A percentile compares a stretch with the other conserved stretches of the same genome.
phyloP scores from a whole-genome alignment of 1,140 invertebrate genomes.

The Cotesia chilonis region DNA sequence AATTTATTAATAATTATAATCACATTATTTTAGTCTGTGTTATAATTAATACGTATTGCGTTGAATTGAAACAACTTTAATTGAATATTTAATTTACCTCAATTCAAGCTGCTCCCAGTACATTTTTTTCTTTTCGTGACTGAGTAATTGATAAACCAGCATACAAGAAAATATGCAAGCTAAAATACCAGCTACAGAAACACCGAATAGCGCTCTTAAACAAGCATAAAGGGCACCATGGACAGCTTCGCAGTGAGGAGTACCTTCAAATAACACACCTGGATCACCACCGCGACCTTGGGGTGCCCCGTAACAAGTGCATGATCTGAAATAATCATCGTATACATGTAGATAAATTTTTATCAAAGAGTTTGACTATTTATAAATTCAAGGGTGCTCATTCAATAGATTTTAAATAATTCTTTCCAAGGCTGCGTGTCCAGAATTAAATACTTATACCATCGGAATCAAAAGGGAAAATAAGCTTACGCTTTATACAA shows the following conservation, averaged over 20 bases:
- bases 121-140: slow-evolving; percentile 92
- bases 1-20: neutral
- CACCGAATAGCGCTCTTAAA: slow-evolving; percentile 84
- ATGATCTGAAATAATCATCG: slow-evolving; percentile 51
- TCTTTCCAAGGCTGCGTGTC: neutral
- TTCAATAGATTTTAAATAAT: no score
- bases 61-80: neutral
- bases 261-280: slow-evolving; percentile 78
- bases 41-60: neutral
- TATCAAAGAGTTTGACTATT: slow-evolving; percentile 6
- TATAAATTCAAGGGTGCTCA: neutral
- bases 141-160: slow-evolving; percentile 87
- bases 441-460: neutral
- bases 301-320: slow-evolving; percentile 60
- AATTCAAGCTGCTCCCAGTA: slow-evolving; percentile 92
- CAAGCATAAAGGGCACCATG: slow-evolving; percentile 88
- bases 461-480: slow-evolving; percentile 29
- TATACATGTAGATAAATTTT: neutral
- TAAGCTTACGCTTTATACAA: slow-evolving; percentile 2
- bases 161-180: slow-evolving; percentile 92
- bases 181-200: slow-evolving; percentile 87
- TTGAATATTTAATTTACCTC: slow-evolving; percentile 51
- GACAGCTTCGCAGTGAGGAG: slow-evolving; percentile 85
- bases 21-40: neutral
- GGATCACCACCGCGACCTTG: slow-evolving; percentile 53